phyloP scores from a whole-genome alignment of 2,888 invertebrate genomes.

The Stenoptilia bipunctidactyla region DNA sequence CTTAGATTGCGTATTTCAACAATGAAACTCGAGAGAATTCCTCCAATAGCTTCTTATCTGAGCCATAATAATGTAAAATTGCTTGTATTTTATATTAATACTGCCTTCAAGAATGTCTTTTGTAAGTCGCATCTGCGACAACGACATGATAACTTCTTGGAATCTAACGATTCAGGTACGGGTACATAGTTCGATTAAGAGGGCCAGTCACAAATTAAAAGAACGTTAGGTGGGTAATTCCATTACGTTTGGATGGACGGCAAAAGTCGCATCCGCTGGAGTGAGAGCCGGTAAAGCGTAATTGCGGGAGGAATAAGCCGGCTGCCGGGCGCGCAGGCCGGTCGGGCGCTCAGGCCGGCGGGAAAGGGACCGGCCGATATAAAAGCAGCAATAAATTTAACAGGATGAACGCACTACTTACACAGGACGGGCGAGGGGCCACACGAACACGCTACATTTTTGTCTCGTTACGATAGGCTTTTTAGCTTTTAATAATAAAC shows the following conservation, averaged over 20 bases:
- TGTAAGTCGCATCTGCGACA: too few species aligned
- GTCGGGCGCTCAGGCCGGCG: conserved; percentile 43
- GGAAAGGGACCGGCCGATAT: conserved; percentile 66
- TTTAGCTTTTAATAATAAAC: too few species aligned
- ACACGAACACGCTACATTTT: conserved; percentile 27
- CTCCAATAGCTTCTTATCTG: too few species aligned
- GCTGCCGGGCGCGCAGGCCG: conserved; percentile 46
- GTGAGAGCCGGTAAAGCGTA: conserved; percentile 68
- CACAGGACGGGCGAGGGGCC: conserved; percentile 59
- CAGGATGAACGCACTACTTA: conserved; percentile 71
- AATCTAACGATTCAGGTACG: too few species aligned
- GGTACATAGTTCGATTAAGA: conserved; percentile 45
- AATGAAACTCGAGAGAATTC: neutral
- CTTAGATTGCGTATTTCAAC: conserved; percentile 5
- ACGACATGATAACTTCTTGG: too few species aligned
- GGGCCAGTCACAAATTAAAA: conserved; percentile 63
- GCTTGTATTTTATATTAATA: too few species aligned
- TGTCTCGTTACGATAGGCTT: neutral
- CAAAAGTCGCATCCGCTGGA: conserved; percentile 62
- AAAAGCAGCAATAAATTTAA: conserved; percentile 71
- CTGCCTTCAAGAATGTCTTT: too few species aligned
- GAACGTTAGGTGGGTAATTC: conserved; percentile 65
- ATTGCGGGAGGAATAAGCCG: conserved; percentile 68
- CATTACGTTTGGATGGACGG: conserved; percentile 69
- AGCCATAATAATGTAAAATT: too few species aligned